Percentiles rank a stretch among this genome's conserved stretches.
Evolutionary conservation across 2,113 vertebrate genomes (phyloP).

Genomic region (Dipodomys ordii): DNA sequence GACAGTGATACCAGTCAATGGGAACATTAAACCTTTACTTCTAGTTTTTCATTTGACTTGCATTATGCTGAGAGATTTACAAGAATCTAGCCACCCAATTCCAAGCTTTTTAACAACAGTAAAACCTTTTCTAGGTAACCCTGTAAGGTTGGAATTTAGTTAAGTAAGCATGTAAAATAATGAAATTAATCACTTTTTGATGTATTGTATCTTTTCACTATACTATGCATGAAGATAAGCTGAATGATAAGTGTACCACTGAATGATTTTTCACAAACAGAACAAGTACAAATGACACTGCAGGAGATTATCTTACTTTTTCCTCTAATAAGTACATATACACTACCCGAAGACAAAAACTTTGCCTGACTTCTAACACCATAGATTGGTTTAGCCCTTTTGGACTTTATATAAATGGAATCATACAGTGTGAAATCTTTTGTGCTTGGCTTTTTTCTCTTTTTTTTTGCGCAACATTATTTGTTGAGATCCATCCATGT

Average conservation of each 20-base stretch:
- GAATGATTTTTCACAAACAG: background rate
- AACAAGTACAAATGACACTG: background rate
- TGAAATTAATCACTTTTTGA: background rate
- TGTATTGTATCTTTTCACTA: background rate
- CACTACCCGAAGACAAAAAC: background rate
- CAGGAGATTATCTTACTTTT: background rate
- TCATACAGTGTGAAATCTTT: constrained; percentile 41
- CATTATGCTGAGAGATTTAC: background rate
- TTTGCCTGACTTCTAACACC: background rate
- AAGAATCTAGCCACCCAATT: background rate
- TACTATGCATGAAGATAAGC: background rate
- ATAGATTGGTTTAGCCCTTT: constrained; percentile 26
- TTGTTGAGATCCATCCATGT: constrained; percentile 56
- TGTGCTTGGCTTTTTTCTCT: constrained; percentile 50
- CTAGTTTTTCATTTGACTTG: background rate
- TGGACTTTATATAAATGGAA: constrained; percentile 40
- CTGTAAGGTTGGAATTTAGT: background rate
- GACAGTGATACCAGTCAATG: background rate
- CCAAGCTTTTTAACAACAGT: background rate
- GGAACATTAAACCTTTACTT: background rate
- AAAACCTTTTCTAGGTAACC: background rate
- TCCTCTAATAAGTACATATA: background rate
- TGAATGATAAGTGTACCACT: too few relatives aligned
- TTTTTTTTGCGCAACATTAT: constrained; percentile 59
- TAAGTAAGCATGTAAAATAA: background rate